Conservation (phyloP, 2,797 vertebrate species). For the Siniperca undulata region DNA sequence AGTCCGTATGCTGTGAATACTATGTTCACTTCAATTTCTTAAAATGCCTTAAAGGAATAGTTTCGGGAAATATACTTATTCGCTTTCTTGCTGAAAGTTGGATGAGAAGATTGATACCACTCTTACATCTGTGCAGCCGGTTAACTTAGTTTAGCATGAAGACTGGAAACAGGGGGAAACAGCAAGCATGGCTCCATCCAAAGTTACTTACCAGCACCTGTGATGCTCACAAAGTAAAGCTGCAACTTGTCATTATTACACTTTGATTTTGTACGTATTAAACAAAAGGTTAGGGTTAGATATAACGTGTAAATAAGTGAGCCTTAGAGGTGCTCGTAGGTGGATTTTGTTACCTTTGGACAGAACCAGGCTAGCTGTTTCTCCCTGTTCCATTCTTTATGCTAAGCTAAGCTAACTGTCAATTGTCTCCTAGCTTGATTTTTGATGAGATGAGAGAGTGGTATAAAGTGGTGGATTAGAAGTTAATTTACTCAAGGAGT, state of each 20-base stretch:
- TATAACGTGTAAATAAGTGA: neutral
- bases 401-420: too few species aligned
- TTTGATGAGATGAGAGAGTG: too few species aligned
- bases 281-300: neutral
- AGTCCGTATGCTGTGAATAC: neutral
- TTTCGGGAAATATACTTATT: too few species aligned
- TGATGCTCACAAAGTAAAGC: neutral
- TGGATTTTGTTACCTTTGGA: neutral
- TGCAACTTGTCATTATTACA: neutral
- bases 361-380: neutral
- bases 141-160: too few species aligned
- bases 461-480: too few species aligned
- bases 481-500: too few species aligned
- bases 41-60: neutral
- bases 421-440: too few species aligned
- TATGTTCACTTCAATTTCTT: neutral
- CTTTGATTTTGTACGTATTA: neutral
- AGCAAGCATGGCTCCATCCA: neutral
- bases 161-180: too few species aligned
- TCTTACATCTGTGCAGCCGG: too few species aligned
- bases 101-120: too few species aligned
- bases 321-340: neutral
- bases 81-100: too few species aligned
- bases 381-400: too few species aligned
- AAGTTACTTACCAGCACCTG: neutral